Evolutionary conservation across 2,888 invertebrate genomes (phyloP), one percentile per base, ranked within the genome.

Genomic region (Rotaria socialis): DNA sequence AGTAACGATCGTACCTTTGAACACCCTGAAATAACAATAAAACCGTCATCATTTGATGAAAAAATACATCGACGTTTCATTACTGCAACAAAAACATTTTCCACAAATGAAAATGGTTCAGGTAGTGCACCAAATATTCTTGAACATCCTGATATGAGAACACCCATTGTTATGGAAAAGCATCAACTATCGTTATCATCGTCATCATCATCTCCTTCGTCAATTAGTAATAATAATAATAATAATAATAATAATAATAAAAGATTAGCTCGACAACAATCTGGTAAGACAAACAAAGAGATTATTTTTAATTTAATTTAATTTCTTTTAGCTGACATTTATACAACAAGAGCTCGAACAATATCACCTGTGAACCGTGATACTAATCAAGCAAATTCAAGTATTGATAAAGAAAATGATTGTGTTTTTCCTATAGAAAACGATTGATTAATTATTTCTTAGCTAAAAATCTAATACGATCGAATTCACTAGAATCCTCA

Each of bases 141-240:
- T 5, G 80, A 80, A 80, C 80, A 80, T 80, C 80, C 80, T 47
- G 80, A 80, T n/a, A 80, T 80, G n/a, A 10, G 10, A 80, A 80
- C 47, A 47, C 47, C 80, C 24, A 47, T 67, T 19, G 67, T 67
- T 41, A 67, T n/a, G 80, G 47, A 24, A n/a, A 80, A 24, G 24
- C 47, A 47, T 47, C 43, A 47, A 47, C 24, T n/a, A n/a, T 47
- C 80, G n/a, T 67, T 67, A 35, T 67, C 67, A 67, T 27, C 58
- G 27, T 67, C 67, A n/a, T 47, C 58, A 60, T 67, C 67, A n/a
- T n/a, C 47, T 47, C 2, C 47, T 4, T 80, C 80, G 8, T 24
- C 75, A 7, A n/a, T 2, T 47, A 0, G 10, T n/a, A 80, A 10
- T 80, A 35, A 35, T 35, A 35, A 35, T 35, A 35, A 35, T n/a